Conservation (phyloP, 1,140 invertebrate genomes). For the Probaryconus sp. region DNA sequence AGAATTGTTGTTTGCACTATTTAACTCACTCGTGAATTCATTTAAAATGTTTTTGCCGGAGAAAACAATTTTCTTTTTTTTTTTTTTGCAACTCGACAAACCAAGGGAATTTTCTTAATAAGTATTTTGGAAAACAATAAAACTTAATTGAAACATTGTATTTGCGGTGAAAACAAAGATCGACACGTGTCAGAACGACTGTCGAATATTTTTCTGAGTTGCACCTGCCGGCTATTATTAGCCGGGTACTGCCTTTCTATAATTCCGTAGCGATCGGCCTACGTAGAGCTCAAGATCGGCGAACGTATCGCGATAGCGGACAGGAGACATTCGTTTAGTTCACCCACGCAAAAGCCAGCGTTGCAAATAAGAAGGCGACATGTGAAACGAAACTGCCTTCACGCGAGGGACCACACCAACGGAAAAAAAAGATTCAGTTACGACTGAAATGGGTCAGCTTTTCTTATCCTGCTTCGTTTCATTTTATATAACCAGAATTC, state of each 20-base stretch:
- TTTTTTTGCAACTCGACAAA: too few relatives aligned
- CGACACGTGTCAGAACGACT: conserved; percentile 39
- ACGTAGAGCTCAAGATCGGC: conserved; percentile 54
- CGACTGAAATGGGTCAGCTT: conserved; percentile 32
- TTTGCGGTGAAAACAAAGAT: conserved; percentile 53
- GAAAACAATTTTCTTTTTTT: too few relatives aligned
- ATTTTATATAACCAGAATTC: neutral
- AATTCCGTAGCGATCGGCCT: conserved; percentile 58
- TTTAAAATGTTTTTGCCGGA: too few relatives aligned
- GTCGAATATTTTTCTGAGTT: conserved; percentile 51
- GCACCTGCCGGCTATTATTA: conserved; percentile 68
- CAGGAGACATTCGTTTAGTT: conserved; percentile 57
- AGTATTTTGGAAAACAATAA: too few relatives aligned
- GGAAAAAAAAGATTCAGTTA: conserved; percentile 9
- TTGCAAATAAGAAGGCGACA: conserved; percentile 27
- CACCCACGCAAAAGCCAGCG: conserved; percentile 58
- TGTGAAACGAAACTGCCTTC: conserved; percentile 48
- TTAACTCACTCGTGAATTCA: too few relatives aligned
- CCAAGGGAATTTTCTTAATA: too few relatives aligned
- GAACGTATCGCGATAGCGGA: conserved; percentile 53
- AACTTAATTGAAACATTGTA: too few relatives aligned
- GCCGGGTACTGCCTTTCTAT: conserved; percentile 62
- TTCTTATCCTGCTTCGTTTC: conserved; percentile 13
- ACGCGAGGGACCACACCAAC: conserved; percentile 20
- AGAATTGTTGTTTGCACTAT: too few relatives aligned